phyloP scores from a whole-genome alignment of 2,888 invertebrate genomes.

The Chrysolina oricalcia region DNA sequence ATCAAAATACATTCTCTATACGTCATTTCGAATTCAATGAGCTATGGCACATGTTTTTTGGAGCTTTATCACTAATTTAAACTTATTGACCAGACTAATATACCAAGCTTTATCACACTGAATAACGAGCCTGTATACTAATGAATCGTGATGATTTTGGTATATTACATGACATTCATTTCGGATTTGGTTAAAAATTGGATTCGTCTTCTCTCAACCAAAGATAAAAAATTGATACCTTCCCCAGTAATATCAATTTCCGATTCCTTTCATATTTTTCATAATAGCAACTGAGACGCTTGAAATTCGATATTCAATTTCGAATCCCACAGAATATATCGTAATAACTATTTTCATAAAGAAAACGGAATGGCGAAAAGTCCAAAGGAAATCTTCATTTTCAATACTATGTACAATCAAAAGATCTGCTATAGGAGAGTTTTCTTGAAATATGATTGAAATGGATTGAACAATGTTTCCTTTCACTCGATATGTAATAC shows the following conservation, averaged over 20 bases:
- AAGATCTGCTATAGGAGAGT: not conserved
- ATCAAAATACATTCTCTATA: too few species aligned
- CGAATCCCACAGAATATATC: not conserved
- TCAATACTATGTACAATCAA: not conserved
- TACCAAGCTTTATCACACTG: too few species aligned
- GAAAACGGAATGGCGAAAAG: not conserved
- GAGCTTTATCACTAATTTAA: too few species aligned
- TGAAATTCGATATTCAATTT: slow-evolving; percentile 12
- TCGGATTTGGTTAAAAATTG: too few species aligned
- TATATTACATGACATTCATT: too few species aligned
- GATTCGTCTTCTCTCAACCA: too few species aligned
- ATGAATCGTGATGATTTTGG: too few species aligned
- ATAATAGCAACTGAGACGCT: not conserved
- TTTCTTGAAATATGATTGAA: not conserved
- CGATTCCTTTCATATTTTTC: not conserved
- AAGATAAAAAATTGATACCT: not conserved
- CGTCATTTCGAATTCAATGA: too few species aligned
- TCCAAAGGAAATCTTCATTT: not conserved
- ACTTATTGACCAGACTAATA: too few species aligned
- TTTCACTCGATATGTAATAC: not conserved
- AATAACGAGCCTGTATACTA: too few species aligned
- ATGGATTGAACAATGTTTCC: not conserved
- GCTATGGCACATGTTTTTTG: too few species aligned
- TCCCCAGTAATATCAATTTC: not conserved
- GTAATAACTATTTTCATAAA: slow-evolving; percentile 10